Evolutionary conservation across 2,797 vertebrate genomes (phyloP).

Genomic region (Xenentodon cancila): DNA sequence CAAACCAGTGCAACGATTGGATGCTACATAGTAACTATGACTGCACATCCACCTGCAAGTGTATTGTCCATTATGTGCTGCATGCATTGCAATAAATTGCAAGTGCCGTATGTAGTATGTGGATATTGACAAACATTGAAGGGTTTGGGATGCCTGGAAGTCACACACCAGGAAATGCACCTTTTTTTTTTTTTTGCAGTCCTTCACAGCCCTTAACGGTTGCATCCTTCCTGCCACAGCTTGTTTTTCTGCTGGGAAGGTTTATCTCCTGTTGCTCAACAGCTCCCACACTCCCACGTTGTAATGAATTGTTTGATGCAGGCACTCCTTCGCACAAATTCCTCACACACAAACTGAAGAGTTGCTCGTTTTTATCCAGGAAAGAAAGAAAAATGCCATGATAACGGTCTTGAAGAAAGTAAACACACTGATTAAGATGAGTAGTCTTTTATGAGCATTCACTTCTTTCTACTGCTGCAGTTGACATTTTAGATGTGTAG

Average conservation of each 20-base stretch:
- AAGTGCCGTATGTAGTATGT: no score
- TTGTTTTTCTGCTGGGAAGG: background rate
- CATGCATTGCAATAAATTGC: background rate
- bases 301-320: background rate
- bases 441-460: background rate
- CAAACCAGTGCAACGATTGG: no score
- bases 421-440: background rate
- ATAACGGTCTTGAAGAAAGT: background rate
- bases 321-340: background rate
- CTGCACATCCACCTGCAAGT: no score
- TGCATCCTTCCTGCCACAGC: constrained; percentile 26
- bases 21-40: no score
- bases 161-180: no score
- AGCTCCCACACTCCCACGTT: constrained; percentile 5
- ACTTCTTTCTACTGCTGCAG: background rate
- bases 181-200: no score
- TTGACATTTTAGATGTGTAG: background rate
- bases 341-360: background rate
- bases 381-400: background rate
- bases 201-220: background rate
- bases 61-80: background rate
- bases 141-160: no score
- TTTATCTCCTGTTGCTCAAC: background rate
- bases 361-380: background rate
- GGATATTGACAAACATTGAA: no score